Conservation (phyloP, 2,797 vertebrate species). For the Anniella stebbinsi region DNA sequence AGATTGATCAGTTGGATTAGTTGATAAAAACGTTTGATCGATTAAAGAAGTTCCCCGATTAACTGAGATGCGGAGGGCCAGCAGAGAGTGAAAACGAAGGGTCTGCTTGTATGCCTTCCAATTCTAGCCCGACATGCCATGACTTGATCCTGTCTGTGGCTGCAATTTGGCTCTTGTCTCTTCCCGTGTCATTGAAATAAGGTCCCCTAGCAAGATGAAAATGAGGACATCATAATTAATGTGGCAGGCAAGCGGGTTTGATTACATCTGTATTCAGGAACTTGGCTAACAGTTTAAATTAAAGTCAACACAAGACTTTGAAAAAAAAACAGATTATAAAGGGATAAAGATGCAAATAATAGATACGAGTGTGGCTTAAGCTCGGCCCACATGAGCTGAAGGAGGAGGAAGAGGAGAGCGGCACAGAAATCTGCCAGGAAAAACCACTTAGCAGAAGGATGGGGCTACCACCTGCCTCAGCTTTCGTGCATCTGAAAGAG, state of each 20-base stretch:
- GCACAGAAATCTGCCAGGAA: accelerated
- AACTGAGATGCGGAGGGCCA: neutral
- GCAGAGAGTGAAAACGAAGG: neutral
- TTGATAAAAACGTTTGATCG: neutral
- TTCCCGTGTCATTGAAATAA: slow-evolving; percentile 58
- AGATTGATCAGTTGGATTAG: no score
- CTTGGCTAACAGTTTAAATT: slow-evolving; percentile 67
- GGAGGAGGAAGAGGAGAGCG: neutral
- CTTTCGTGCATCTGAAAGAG: no score
- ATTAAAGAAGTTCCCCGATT: neutral
- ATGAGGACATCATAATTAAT: slow-evolving; percentile 76
- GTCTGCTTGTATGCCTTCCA: accelerated
- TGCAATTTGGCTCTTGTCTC: slow-evolving; percentile 41
- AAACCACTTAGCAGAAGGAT: neutral
- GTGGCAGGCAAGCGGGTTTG: neutral
- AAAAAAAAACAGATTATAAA: slow-evolving; percentile 55
- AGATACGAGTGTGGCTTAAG: slow-evolving; percentile 58
- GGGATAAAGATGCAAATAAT: slow-evolving; percentile 59
- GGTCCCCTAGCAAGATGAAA: slow-evolving; percentile 67
- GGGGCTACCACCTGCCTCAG: neutral
- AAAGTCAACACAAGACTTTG: slow-evolving; percentile 66
- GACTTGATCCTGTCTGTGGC: neutral
- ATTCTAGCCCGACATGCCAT: neutral
- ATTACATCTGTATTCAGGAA: slow-evolving; percentile 59
- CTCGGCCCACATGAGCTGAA: neutral